Base-by-base conservation (phyloP, 2,888 invertebrate genomes). In the Capitulum mitella region DNA sequence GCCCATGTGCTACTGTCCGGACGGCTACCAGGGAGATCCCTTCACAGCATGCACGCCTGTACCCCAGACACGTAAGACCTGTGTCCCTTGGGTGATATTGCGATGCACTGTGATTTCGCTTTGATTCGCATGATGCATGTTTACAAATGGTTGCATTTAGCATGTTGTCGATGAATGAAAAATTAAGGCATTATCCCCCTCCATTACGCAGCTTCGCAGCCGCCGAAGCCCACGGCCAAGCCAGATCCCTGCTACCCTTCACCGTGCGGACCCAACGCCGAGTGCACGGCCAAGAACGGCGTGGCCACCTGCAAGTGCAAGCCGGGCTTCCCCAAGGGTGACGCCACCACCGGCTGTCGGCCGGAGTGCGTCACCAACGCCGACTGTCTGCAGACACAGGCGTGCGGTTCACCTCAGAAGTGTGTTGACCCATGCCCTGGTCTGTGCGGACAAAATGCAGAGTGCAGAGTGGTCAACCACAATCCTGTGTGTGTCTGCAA, bases 351-450 rank as follows among this genome's bases (percentile, higher is more conserved):
- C 78, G 93, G 92, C 82, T 94, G 90, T 83, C 90, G 91, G 84
- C 92, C 92, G 0, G 92, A 92, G 85, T 93, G 93, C 84, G 87
- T 91, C 77, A 92, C 92, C 83, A 91, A 92, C 84, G 90, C 92
- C 84, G 93, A 93, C 83, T 93, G 93, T 84, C 92, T 92, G 0
- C 89, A 90, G 34, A 79, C 80, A 40, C 77, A 80, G 79, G 81
- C 82, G 26, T 83, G 83, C 76, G 81, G 82, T 37, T 22, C 54
- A n/a, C 89, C 90, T 83, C 81, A 82, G 32, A 81, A 83, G 78
- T 84, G 84, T 80, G 81, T 81, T 29, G 78, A 81, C 74, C 82
- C 82, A 48, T 82, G 82, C 74, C 58, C 79, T 12, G 58, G 29
- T 29, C 58, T 79, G 32, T 95, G 95, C 83, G 93, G 93, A 10